Evolutionary conservation across 2,797 vertebrate species (phyloP).

Genomic region (Melanotaenia pygmaea): DNA sequence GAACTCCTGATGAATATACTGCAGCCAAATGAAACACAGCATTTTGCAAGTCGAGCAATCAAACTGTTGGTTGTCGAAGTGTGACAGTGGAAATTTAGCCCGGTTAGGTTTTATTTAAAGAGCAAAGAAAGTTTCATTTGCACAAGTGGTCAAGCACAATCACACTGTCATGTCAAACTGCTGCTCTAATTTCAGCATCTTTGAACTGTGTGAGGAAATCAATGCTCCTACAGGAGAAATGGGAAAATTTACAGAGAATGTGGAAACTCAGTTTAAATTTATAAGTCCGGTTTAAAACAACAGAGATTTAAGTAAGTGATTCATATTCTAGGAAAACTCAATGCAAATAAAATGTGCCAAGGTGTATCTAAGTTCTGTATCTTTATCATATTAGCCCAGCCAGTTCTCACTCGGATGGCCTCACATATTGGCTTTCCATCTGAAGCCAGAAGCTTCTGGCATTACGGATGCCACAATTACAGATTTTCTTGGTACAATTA

Average conservation of each 20-base stretch:
- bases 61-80: background rate
- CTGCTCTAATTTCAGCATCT: background rate
- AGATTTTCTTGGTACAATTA: too few species aligned
- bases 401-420: too few species aligned
- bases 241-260: background rate
- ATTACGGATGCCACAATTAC: too few species aligned
- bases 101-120: background rate
- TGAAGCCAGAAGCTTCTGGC: too few species aligned
- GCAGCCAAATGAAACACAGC: slow-evolving; percentile 25
- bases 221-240: background rate
- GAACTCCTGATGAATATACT: slow-evolving; percentile 31
- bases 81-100: background rate
- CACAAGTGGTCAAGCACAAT: background rate
- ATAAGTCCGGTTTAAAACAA: too few species aligned
- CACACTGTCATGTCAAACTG: background rate
- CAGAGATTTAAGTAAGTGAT: background rate
- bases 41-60: slow-evolving; percentile 2
- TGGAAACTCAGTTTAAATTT: background rate
- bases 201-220: background rate
- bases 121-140: background rate
- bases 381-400: too few species aligned
- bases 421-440: too few species aligned
- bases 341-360: too few species aligned
- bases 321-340: background rate
- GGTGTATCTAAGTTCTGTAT: too few species aligned